Percentiles rank a stretch among this genome's conserved stretches.
Evolutionary conservation across 2,888 invertebrate species (phyloP).

Genomic region (Heliconius ismenius): DNA sequence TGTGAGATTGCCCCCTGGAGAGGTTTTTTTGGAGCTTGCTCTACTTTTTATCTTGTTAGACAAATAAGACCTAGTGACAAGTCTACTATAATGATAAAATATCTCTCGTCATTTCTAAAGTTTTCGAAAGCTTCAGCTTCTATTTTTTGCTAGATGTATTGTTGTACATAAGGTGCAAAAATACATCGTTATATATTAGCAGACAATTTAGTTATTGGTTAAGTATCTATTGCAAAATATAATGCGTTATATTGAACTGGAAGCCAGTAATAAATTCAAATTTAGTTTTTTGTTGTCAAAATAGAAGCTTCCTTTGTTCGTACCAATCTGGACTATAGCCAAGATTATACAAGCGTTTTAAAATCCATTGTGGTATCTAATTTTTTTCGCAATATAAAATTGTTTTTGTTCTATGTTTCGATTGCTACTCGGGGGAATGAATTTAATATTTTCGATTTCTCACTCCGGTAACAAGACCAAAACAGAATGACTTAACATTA

Average conservation of each 20-base stretch:
- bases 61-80: too few species aligned
- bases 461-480: too few species aligned
- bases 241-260: not conserved
- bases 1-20: too few species aligned
- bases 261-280: constrained; percentile 13
- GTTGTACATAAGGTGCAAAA: not conserved
- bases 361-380: constrained; percentile 16
- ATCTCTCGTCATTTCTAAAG: too few species aligned
- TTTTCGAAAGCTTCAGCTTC: too few species aligned
- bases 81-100: too few species aligned
- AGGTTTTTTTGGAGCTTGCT: too few species aligned
- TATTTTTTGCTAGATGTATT: too few species aligned
- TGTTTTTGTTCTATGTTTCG: not conserved
- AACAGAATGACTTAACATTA: not conserved
- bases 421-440: not conserved
- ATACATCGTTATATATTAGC: not conserved
- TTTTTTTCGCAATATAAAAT: not conserved
- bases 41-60: too few species aligned
- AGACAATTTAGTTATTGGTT: too few species aligned
- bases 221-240: not conserved
- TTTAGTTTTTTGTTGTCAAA: constrained; percentile 21
- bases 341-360: constrained; percentile 26
- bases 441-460: too few species aligned
- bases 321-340: constrained; percentile 12
- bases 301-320: constrained; percentile 6